A percentile compares a stretch with the other conserved stretches of the same genome.
Evolutionary conservation across 2,888 invertebrate species (phyloP).

Genomic region (Noctua janthina): DNA sequence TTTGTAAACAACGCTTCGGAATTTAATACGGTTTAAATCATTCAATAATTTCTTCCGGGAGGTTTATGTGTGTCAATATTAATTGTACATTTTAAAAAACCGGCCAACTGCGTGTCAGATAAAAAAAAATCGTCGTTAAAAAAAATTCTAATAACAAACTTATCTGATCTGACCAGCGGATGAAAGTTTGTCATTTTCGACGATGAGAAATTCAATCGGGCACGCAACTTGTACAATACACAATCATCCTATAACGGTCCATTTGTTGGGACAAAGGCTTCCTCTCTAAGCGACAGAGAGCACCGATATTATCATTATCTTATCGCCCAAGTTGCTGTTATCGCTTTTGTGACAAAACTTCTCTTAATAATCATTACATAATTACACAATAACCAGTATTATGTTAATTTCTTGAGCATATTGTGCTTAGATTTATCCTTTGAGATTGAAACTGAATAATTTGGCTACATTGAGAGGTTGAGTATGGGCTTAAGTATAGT

Average conservation of each 20-base stretch:
- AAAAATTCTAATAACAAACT: too few relatives aligned
- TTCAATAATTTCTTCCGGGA: background rate
- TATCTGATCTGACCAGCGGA: background rate
- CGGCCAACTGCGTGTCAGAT: background rate
- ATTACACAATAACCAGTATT: slow-evolving; percentile 24
- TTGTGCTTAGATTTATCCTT: slow-evolving; percentile 22
- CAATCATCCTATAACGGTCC: background rate
- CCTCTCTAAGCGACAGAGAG: background rate
- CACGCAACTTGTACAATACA: background rate
- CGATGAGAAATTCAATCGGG: background rate
- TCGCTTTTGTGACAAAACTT: slow-evolving; percentile 28
- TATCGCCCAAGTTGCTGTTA: slow-evolving; percentile 1
- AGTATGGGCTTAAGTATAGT: slow-evolving; percentile 1
- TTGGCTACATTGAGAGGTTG: background rate
- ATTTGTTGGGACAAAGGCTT: background rate
- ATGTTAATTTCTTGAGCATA: slow-evolving; percentile 22
- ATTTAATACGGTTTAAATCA: background rate
- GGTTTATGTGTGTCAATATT: background rate
- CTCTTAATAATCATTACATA: slow-evolving; percentile 3
- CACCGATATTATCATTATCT: background rate
- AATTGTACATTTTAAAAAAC: background rate
- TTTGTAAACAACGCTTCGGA: background rate
- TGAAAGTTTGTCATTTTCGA: background rate
- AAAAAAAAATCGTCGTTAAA: too few relatives aligned
- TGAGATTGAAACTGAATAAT: slow-evolving; percentile 35